Evolutionary conservation across 2,888 invertebrate species (phyloP).

Genomic region (Eustalomyia histrio): DNA sequence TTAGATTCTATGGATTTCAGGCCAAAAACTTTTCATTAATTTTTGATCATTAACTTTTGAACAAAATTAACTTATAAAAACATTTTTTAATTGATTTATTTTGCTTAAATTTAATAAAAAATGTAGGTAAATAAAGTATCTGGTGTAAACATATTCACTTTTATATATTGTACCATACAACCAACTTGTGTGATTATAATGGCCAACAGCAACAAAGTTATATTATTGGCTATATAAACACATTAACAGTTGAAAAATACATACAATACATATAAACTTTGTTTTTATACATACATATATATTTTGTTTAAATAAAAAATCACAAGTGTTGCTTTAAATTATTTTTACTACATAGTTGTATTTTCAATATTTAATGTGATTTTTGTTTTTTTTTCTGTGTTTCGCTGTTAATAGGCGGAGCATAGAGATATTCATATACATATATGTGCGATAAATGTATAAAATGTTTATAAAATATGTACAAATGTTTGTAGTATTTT

Average conservation of each 20-base stretch:
- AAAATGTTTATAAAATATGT: too few species aligned
- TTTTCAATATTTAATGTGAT: conserved; percentile 21
- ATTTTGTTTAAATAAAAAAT: conserved; percentile 24
- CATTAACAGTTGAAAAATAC: conserved; percentile 43
- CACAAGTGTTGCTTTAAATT: conserved; percentile 49
- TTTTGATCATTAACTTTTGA: too few species aligned
- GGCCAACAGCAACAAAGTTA: conserved; percentile 48
- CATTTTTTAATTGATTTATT: too few species aligned
- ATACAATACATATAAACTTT: background rate
- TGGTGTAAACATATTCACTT: background rate
- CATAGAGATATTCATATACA: conserved; percentile 21
- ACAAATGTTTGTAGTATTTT: conserved; percentile 38
- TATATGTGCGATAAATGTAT: too few species aligned
- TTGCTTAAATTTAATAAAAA: too few species aligned
- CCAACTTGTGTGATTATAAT: conserved; percentile 39
- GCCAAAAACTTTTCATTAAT: too few species aligned
- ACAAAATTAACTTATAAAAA: too few species aligned
- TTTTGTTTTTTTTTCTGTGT: conserved; percentile 6
- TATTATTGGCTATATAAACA: conserved; percentile 58
- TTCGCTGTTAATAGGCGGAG: conserved; percentile 55
- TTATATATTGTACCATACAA: background rate
- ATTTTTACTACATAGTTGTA: conserved; percentile 15
- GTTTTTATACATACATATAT: too few species aligned
- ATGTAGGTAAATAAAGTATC: background rate
- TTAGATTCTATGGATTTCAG: too few species aligned